These are phyloP conservation scores for Elegia similella DNA, from an alignment of 2,888 invertebrate species.

Conservation along the genomic window DNA sequence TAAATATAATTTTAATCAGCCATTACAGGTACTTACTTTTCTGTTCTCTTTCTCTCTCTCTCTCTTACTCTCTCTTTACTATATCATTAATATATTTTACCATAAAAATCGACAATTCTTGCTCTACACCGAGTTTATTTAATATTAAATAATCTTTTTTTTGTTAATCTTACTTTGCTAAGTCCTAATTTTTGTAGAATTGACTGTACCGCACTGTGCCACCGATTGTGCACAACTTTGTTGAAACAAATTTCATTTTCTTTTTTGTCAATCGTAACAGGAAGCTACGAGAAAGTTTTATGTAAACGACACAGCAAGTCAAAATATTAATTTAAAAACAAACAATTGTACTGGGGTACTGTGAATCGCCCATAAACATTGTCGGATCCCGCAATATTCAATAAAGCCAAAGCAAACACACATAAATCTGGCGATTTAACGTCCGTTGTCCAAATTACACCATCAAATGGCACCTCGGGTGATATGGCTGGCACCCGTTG, in stretches of 20 bases:
- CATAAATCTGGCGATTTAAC: conserved; percentile 72
- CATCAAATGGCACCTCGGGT: conserved; percentile 70
- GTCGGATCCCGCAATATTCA: conserved; percentile 56
- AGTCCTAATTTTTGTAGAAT: neutral
- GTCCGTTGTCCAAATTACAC: conserved; percentile 72
- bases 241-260: neutral
- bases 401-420: conserved; percentile 64
- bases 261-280: neutral
- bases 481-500: conserved; percentile 43
- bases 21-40: no score
- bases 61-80: no score
- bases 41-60: no score
- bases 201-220: neutral
- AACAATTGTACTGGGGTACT: conserved; percentile 43
- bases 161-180: no score
- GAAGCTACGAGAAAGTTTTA: neutral
- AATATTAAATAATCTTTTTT: neutral
- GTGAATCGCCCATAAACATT: conserved; percentile 25
- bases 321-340: conserved; percentile 45
- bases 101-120: no score
- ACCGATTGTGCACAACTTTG: neutral
- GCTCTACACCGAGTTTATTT: no score
- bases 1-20: no score
- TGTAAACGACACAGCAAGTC: conserved; percentile 13
- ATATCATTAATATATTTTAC: no score